phyloP scores from a whole-genome alignment of 2,797 vertebrate species.

The Aphelocoma californica region DNA sequence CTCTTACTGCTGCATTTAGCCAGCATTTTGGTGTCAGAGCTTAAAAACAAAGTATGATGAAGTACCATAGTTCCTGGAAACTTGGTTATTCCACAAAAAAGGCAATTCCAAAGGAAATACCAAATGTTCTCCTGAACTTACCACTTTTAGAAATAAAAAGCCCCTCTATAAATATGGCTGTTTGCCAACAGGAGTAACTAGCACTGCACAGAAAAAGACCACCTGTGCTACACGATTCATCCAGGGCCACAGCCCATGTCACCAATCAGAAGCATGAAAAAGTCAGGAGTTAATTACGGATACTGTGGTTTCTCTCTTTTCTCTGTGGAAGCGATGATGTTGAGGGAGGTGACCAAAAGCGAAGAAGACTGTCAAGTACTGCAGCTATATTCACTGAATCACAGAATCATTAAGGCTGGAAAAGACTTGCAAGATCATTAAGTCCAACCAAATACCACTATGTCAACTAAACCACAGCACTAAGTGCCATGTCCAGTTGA shows the following conservation, averaged over 20 bases:
- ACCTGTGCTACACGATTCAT: too few species aligned
- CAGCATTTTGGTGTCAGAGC: not conserved
- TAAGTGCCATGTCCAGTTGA: not conserved
- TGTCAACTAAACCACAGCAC: too few species aligned
- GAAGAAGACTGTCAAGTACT: not conserved
- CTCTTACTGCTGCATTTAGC: not conserved
- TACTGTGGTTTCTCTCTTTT: not conserved
- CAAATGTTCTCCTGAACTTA: not conserved
- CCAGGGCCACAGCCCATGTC: not conserved
- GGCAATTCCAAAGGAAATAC: not conserved
- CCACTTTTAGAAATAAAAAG: not conserved
- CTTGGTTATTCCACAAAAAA: not conserved
- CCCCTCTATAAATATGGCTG: not conserved
- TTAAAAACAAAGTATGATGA: not conserved
- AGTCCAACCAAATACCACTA: not conserved
- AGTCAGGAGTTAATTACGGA: not conserved
- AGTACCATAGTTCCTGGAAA: not conserved
- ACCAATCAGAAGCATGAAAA: fast-evolving
- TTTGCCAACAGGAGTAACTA: not conserved
- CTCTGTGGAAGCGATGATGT: too few species aligned
- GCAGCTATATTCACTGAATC: slow-evolving; percentile 73
- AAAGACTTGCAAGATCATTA: not conserved
- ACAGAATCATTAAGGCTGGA: not conserved
- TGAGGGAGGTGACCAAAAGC: not conserved
- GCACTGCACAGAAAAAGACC: not conserved